phyloP scores from a whole-genome alignment of 1,140 invertebrate species.

The Tetraneura akinire region DNA sequence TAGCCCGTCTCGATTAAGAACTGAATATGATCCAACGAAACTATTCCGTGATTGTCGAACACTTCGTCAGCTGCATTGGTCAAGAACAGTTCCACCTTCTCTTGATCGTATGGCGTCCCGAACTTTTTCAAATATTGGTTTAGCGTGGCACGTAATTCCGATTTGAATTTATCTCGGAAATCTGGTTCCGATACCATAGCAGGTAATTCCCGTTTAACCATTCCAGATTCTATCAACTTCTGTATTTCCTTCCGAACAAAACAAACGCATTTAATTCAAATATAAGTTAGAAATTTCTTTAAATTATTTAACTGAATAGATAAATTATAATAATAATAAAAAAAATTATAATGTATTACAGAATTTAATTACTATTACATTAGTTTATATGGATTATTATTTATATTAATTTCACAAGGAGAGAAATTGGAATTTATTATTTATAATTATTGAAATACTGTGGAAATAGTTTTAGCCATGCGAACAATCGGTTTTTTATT shows the following conservation, averaged over 20 bases:
- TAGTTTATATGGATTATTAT: too few species aligned
- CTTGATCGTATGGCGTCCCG: constrained; percentile 35
- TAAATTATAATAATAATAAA: too few species aligned
- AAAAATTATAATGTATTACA: too few species aligned
- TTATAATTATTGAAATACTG: too few species aligned
- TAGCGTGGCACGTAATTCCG: constrained; percentile 6
- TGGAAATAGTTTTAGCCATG: too few species aligned
- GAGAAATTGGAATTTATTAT: too few species aligned
- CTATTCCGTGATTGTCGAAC: constrained; percentile 42
- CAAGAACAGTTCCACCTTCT: constrained; percentile 49
- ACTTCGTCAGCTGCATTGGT: constrained; percentile 45
- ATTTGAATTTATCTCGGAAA: constrained; percentile 22
- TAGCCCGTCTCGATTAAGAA: constrained; percentile 46
- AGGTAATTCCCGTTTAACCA: neutral
- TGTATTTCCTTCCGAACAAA: neutral
- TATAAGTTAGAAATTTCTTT: too few species aligned
- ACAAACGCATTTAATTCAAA: too few species aligned
- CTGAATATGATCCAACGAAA: constrained; percentile 40
- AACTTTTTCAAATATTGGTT: constrained; percentile 44
- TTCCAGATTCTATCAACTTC: neutral
- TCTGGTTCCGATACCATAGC: neutral
- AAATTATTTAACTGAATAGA: too few species aligned
- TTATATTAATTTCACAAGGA: too few species aligned
- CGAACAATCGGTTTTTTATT: too few species aligned
- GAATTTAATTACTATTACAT: too few species aligned